Evolutionary conservation across 2,888 invertebrate species (phyloP), one percentile per base, ranked within the genome.

Genomic region (Myopa tessellatipennis): DNA sequence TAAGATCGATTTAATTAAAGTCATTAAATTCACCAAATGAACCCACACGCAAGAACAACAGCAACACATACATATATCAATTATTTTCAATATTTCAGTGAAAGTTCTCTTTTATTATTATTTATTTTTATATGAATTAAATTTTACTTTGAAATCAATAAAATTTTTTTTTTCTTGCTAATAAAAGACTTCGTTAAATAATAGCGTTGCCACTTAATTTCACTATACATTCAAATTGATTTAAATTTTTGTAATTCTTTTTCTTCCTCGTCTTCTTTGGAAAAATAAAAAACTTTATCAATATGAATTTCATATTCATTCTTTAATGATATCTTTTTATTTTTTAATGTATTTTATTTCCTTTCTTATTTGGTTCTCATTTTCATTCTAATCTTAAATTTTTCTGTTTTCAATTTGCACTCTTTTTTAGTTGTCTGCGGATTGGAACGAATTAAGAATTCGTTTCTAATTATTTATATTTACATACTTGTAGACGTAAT

Each of bases 11-110:
- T 61, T 50, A 69, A 61, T 67, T 70, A 14, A 68, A 61, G 36
- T 16, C 26, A 65, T 58, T 70, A 40, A 65, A 77, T 58, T 68
- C 77, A 72, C 67, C 72, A 72, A 67, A 40, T 70, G 34, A 69
- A 71, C 63, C 55, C 69, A 74, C 70, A 78, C 45, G 65, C 61
- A 67, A 78, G 26, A 55, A 77, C 16, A 55, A 61, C 16, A 38
- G n/a, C 58, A 60, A 18, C 26, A 61, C 61, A 18, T 50, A 69
- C 12, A 10, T 26, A 50, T 50, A 67, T 8, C 16, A 67, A 67
- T 63, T 63, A 36, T 5, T 36, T 63, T 12, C 14, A 18, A 18
- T 36, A 4, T 36, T 63, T 63, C 34, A 14, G 3, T 61, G 26
- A 26, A 26, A 61, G 4, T 18, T 18, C 8, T 18, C 8, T 61